Conservation (phyloP, 2,888 invertebrate genomes). For the Lutraria lutraria region DNA sequence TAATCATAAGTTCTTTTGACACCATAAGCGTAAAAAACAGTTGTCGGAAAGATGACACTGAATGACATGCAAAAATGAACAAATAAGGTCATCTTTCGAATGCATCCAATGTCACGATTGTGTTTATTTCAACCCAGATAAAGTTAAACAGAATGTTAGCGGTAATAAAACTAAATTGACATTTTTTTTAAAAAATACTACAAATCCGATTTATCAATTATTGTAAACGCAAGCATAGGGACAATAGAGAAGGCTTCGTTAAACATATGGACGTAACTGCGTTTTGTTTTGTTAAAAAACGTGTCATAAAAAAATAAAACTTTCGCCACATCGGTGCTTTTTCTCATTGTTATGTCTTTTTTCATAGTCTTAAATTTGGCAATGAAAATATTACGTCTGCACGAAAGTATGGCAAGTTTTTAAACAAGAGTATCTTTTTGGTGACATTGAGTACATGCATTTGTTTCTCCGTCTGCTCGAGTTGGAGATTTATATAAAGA, state of each 20-base stretch:
- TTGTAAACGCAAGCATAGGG: neutral
- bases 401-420: neutral
- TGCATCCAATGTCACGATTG: neutral
- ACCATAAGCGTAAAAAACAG: neutral
- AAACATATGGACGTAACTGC: neutral
- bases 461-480: neutral
- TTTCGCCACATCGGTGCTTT: neutral
- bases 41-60: neutral
- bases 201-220: neutral
- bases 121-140: neutral
- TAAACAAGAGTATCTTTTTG: neutral
- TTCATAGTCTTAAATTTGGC: neutral
- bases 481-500: neutral
- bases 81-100: neutral
- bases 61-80: neutral
- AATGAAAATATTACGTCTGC: neutral
- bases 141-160: neutral
- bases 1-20: constrained; percentile 1
- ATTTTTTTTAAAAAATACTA: neutral
- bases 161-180: constrained; percentile 1
- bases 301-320: constrained; percentile 4
- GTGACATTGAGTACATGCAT: neutral
- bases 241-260: neutral
- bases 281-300: neutral
- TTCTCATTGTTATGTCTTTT: neutral